These are phyloP conservation scores for Sinodicranocentrus sp. DNA, from an alignment of 2,888 invertebrate species.

Conservation along the genomic window DNA sequence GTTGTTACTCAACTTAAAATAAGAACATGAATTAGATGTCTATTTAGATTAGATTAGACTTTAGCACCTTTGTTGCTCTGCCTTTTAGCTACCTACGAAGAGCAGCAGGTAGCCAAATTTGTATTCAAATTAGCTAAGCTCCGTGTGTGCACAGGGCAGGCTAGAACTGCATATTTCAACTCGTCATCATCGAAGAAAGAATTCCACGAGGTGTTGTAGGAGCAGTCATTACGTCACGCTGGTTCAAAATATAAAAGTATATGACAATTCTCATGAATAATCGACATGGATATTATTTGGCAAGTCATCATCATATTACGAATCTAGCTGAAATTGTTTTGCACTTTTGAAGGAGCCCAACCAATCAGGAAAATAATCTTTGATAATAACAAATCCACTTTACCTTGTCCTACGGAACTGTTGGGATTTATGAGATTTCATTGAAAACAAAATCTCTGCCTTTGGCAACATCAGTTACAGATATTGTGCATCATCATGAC, in stretches of 20 bases:
- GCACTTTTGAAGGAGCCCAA: neutral
- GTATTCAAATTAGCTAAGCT: constrained; percentile 52
- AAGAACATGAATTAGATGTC: neutral
- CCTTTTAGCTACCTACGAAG: constrained; percentile 26
- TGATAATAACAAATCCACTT: too few relatives aligned
- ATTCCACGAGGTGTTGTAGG: too few relatives aligned
- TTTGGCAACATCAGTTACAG: too few relatives aligned
- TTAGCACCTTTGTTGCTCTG: constrained; percentile 46
- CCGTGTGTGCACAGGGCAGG: too few relatives aligned
- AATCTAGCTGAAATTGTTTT: neutral
- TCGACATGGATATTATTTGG: neutral
- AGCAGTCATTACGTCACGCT: neutral
- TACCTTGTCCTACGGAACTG: too few relatives aligned
- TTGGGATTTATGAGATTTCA: too few relatives aligned
- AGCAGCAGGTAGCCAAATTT: constrained; percentile 63
- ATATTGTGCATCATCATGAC: too few relatives aligned
- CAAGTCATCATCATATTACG: neutral
- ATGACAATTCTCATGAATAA: constrained; percentile 10
- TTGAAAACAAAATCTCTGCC: too few relatives aligned
- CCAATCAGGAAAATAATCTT: too few relatives aligned
- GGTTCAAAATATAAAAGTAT: neutral
- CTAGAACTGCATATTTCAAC: too few relatives aligned
- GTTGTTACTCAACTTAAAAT: constrained; percentile 8
- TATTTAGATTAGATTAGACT: constrained; percentile 42
- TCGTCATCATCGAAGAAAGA: too few relatives aligned